phyloP scores from a whole-genome alignment of 2,797 vertebrate genomes.

The Crotalus adamanteus region DNA sequence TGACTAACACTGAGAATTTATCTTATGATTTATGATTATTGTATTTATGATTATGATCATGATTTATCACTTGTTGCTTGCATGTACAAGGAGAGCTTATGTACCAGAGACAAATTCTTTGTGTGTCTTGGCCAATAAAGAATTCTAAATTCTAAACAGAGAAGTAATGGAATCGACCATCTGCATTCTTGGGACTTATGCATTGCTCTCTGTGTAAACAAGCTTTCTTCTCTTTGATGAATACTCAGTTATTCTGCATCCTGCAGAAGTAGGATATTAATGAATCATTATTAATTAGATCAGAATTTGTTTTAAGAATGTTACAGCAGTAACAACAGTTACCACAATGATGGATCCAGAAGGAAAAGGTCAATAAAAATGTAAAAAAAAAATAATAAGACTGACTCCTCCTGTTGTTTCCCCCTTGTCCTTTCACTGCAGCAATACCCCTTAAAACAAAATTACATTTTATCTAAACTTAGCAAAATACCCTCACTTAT shows the following conservation, averaged over 20 bases:
- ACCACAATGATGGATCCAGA: background rate
- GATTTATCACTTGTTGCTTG: background rate
- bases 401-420: background rate
- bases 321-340: background rate
- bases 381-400: background rate
- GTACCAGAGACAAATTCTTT: background rate
- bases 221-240: too few relatives aligned
- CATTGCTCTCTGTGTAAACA: background rate
- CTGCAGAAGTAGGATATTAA: too few relatives aligned
- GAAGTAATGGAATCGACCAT: background rate
- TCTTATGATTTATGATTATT: background rate
- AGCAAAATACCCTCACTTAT: background rate
- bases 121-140: background rate
- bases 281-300: too few relatives aligned
- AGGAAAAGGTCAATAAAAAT: background rate
- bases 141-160: background rate
- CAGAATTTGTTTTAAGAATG: background rate
- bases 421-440: background rate
- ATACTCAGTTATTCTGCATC: too few relatives aligned
- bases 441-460: background rate
- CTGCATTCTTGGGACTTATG: background rate
- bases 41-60: background rate
- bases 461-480: background rate
- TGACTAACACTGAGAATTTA: background rate
- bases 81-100: background rate